These are phyloP conservation scores for Rafetus swinhoei DNA, from an alignment of 2,113 vertebrate genomes.

Conservation along the genomic window DNA sequence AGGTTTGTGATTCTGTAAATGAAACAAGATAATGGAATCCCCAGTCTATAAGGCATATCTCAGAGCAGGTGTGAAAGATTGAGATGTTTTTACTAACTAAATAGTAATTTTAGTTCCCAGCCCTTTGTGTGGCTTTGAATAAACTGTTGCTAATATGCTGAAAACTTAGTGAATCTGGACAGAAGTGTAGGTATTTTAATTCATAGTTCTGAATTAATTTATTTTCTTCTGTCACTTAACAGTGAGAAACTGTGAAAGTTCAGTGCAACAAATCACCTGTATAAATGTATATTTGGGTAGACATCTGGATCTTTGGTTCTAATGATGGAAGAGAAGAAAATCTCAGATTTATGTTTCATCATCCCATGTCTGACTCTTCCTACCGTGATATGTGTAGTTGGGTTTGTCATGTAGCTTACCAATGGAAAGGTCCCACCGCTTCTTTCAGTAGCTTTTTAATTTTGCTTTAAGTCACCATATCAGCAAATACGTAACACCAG, in stretches of 20 bases:
- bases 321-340: background rate
- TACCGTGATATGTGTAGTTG: no score
- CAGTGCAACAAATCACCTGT: background rate
- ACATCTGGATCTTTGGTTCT: background rate
- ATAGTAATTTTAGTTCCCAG: background rate
- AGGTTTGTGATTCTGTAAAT: background rate
- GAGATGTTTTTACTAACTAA: background rate
- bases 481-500: no score
- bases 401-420: no score
- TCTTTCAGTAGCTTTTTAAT: no score
- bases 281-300: background rate
- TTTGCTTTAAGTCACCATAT: no score
- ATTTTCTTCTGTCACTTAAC: background rate
- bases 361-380: no score
- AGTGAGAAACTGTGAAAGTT: background rate
- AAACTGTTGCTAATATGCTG: background rate
- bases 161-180: background rate
- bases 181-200: background rate
- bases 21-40: background rate
- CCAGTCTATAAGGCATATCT: background rate
- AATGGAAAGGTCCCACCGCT: no score
- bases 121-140: background rate
- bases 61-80: background rate
- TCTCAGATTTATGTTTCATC: no score
- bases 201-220: background rate